Conservation (phyloP, 2,888 invertebrate species). For the Antitype chi region DNA sequence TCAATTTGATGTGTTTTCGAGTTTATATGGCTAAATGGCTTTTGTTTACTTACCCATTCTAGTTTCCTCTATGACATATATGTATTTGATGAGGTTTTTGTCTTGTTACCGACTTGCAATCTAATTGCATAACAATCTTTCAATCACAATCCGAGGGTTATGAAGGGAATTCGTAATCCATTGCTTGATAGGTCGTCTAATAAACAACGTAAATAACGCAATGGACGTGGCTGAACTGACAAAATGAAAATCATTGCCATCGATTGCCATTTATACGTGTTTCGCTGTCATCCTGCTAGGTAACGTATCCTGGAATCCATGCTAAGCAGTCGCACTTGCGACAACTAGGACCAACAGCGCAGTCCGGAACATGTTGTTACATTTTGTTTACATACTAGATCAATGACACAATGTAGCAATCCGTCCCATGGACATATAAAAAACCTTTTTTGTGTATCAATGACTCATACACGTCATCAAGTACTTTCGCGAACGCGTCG, state of each 20-base stretch:
- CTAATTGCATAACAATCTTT: not conserved
- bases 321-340: not conserved
- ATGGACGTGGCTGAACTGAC: too few species aligned
- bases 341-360: not conserved
- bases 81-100: not conserved
- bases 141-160: not conserved
- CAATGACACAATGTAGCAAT: not conserved
- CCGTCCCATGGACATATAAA: too few species aligned
- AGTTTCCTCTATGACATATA: not conserved
- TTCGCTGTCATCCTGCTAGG: not conserved
- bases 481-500: not conserved
- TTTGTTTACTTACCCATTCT: not conserved
- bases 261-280: too few species aligned
- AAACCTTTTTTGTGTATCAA: too few species aligned
- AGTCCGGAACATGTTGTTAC: not conserved
- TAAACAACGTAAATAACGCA: too few species aligned
- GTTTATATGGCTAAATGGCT: not conserved
- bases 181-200: not conserved
- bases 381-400: not conserved
- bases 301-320: not conserved
- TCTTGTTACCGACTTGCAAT: not conserved
- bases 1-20: not conserved
- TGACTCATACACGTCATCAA: not conserved
- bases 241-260: too few species aligned
- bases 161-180: too few species aligned